A percentile compares a stretch with the other conserved stretches of the same genome.
These are phyloP conservation scores for Acipenser oxyrinchus DNA, from an alignment of 2,797 vertebrate genomes.

Conservation along the genomic window DNA sequence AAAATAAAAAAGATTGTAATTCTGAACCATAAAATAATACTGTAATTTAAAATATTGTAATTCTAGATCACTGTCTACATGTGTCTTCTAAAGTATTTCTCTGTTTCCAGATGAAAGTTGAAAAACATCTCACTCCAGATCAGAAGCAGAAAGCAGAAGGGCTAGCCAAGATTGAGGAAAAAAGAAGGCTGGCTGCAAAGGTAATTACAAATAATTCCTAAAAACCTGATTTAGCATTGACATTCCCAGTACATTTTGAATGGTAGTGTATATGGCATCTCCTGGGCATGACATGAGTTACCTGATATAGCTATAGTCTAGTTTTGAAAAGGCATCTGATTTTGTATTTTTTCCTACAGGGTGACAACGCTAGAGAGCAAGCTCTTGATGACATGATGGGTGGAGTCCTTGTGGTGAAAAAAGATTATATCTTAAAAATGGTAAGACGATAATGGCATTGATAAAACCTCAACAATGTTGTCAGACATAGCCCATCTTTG, in stretches of 20 bases:
- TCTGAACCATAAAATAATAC: background rate
- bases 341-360: slow-evolving; percentile 38
- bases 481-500: slow-evolving; percentile 10
- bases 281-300: too few species aligned
- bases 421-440: slow-evolving; percentile 76
- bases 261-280: background rate
- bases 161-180: slow-evolving; percentile 42
- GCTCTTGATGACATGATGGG: slow-evolving; percentile 86
- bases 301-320: too few species aligned
- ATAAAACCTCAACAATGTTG: background rate
- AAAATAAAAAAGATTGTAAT: slow-evolving; percentile 29
- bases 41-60: too few species aligned
- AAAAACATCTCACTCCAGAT: slow-evolving; percentile 63
- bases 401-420: slow-evolving; percentile 79
- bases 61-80: too few species aligned
- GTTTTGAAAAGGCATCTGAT: background rate
- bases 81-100: background rate
- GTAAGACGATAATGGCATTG: slow-evolving; percentile 62
- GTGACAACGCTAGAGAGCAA: slow-evolving; percentile 56
- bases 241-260: too few species aligned
- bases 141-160: slow-evolving; percentile 58
- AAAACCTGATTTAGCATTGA: too few species aligned
- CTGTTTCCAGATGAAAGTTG: slow-evolving; percentile 64
- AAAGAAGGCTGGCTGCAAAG: slow-evolving; percentile 45
- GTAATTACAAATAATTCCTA: slow-evolving; percentile 40